Evolutionary conservation across 2,113 vertebrate species (phyloP).

Genomic region (Stigmatopora argus): DNA sequence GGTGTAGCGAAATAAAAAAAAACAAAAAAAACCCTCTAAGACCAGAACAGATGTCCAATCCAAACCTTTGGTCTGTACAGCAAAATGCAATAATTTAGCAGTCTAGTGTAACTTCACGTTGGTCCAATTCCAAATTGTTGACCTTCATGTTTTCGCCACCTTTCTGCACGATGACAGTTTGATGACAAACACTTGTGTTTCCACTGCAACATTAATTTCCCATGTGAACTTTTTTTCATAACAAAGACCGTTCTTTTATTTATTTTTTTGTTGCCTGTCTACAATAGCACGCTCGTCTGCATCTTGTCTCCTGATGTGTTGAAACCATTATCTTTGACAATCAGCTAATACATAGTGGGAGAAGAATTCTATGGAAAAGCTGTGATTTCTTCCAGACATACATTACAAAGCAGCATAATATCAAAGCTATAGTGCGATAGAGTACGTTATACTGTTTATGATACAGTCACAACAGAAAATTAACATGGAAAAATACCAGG

Average conservation of each 20-base stretch:
- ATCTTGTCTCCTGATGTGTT: constrained; percentile 21
- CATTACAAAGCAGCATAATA: background rate
- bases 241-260: constrained; percentile 21
- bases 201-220: constrained; percentile 41
- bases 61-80: background rate
- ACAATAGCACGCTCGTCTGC: constrained; percentile 31
- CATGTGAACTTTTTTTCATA: constrained; percentile 12
- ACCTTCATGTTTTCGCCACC: background rate
- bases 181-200: constrained; percentile 48
- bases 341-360: background rate
- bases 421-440: background rate
- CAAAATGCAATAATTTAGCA: background rate
- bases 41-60: background rate
- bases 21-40: background rate
- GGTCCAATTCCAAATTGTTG: background rate
- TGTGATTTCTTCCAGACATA: constrained; percentile 36
- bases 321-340: constrained; percentile 49
- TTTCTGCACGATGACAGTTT: constrained; percentile 39
- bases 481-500: too few relatives aligned
- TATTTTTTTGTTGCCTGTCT: constrained; percentile 11
- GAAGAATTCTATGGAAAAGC: constrained; percentile 31
- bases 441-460: background rate
- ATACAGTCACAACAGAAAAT: background rate
- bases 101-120: background rate
- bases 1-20: background rate